Evolutionary conservation across 1,140 invertebrate species (phyloP).

Genomic region (Rhizoglyphus robini): DNA sequence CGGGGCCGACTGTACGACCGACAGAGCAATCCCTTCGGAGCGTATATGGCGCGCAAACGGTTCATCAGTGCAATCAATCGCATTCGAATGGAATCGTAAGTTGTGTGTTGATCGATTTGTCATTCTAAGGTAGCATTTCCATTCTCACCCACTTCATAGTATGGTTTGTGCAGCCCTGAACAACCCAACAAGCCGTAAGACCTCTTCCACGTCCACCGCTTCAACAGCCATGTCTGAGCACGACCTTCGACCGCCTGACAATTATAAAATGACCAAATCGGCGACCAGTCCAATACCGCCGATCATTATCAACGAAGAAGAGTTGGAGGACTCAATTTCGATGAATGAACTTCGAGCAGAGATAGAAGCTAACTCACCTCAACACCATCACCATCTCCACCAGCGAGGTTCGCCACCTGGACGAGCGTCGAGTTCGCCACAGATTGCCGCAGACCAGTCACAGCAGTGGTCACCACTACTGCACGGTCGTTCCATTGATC

Average conservation of each 20-base stretch:
- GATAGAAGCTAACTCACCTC: not conserved
- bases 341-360: not conserved
- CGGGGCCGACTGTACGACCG: not conserved
- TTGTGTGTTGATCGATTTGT: not conserved
- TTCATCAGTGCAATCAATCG: constrained; percentile 6
- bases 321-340: not conserved
- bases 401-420: no score
- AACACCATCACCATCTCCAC: not conserved
- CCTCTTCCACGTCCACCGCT: not conserved
- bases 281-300: no score
- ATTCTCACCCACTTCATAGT: not conserved
- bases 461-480: not conserved
- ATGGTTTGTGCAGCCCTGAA: constrained; percentile 1
- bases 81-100: constrained; percentile 7
- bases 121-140: not conserved
- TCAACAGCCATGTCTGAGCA: not conserved
- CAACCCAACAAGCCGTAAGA: not conserved
- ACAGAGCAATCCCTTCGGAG: not conserved
- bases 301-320: no score
- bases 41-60: not conserved
- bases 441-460: not conserved
- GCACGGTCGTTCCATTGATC: not conserved
- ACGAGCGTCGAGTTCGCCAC: not conserved
- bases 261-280: no score
- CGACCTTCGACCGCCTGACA: not conserved